phyloP scores from a whole-genome alignment of 2,113 vertebrate species.

The Rhombomys opimus region DNA sequence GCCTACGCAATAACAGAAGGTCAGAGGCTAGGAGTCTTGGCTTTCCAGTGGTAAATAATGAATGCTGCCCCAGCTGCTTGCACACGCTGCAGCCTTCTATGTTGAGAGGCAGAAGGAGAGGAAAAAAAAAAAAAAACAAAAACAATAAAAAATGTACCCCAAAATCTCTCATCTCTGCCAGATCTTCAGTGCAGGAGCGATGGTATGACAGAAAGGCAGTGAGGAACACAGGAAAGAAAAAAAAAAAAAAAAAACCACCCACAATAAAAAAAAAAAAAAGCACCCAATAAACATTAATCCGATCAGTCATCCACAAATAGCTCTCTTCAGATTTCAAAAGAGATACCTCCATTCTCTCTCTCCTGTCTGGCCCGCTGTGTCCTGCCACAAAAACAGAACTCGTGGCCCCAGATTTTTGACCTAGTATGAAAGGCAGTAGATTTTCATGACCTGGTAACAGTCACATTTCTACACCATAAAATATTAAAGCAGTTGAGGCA shows the following conservation, averaged over 20 bases:
- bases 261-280: background rate
- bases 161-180: too few relatives aligned
- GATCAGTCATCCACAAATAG: constrained; percentile 72
- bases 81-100: constrained; percentile 80
- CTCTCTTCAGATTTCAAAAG: constrained; percentile 65
- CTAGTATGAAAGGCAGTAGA: constrained; percentile 78
- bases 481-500: constrained; percentile 81
- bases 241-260: background rate
- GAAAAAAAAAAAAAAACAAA: background rate
- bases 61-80: constrained; percentile 85
- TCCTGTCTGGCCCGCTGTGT: constrained; percentile 40
- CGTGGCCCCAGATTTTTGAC: constrained; percentile 66
- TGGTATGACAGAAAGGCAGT: too few relatives aligned
- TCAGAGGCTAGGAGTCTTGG: constrained; percentile 81
- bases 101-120: constrained; percentile 77
- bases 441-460: constrained; percentile 81
- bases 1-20: constrained; percentile 72
- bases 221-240: background rate
- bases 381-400: constrained; percentile 39
- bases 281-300: constrained; percentile 50
- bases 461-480: constrained; percentile 81
- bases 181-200: too few relatives aligned
- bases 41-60: constrained; percentile 86
- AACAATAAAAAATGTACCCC: too few relatives aligned
- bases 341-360: constrained; percentile 43